Percentiles rank a stretch among this genome's conserved stretches.
phyloP scores from a whole-genome alignment of 2,888 invertebrate species.

The Beris morrisii region DNA sequence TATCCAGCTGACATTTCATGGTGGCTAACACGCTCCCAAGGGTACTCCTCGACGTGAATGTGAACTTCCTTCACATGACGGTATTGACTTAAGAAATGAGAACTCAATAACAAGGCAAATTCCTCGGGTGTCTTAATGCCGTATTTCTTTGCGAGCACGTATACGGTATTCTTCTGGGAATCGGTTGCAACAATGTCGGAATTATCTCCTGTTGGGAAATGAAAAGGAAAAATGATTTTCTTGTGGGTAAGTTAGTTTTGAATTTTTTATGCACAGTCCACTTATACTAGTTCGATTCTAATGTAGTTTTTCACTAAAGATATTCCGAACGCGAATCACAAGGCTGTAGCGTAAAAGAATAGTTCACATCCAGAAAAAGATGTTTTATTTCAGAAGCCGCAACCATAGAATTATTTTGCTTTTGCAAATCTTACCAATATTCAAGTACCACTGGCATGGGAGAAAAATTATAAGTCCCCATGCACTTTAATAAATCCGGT shows the following conservation, averaged over 20 bases:
- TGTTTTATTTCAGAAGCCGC: no score
- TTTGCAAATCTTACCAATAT: no score
- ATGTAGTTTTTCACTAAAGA: no score
- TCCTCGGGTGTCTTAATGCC: conserved; percentile 77
- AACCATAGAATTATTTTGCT: no score
- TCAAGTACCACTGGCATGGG: no score
- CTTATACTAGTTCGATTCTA: no score
- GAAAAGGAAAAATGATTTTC: background rate
- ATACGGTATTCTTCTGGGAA: conserved; percentile 81
- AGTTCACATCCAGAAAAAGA: no score
- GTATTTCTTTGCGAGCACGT: conserved; percentile 74
- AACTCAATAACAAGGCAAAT: conserved; percentile 72
- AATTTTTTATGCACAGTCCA: background rate
- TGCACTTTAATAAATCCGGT: no score
- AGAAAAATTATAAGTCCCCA: no score
- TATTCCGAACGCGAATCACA: no score
- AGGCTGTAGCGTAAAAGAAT: no score
- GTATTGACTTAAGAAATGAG: conserved; percentile 75
- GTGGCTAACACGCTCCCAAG: conserved; percentile 70
- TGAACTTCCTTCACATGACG: conserved; percentile 72
- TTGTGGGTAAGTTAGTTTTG: background rate
- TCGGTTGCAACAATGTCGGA: conserved; percentile 80
- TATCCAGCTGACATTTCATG: conserved; percentile 55
- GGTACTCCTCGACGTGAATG: conserved; percentile 72
- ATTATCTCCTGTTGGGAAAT: conserved; percentile 63